Conservation (phyloP, 2,113 vertebrate genomes). For the Himantopus leucocephalus region DNA sequence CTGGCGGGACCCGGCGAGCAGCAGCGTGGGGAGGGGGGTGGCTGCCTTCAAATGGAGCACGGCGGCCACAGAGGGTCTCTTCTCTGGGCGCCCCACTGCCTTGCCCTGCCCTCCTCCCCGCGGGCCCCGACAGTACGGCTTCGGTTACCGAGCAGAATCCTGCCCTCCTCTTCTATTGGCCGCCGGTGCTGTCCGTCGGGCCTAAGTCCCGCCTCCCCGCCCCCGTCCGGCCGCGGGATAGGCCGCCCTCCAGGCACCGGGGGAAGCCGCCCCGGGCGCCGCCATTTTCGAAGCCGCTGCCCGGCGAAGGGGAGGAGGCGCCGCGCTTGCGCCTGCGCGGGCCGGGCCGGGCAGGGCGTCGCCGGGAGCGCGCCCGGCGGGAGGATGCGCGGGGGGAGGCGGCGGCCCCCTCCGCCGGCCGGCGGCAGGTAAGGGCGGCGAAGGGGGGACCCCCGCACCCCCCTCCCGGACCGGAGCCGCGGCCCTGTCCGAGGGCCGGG, state of each 20-base stretch:
- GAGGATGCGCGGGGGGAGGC: not conserved
- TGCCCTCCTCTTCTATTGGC: not conserved
- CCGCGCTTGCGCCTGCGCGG: not conserved
- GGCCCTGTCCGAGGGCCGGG: not conserved
- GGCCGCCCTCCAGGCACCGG: rapidly evolving
- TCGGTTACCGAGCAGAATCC: not conserved
- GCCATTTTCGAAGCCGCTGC: not conserved
- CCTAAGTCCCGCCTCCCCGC: rapidly evolving
- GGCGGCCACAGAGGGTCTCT: not conserved
- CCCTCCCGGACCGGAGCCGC: too few relatives aligned
- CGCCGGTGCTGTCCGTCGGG: not conserved
- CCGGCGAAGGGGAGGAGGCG: not conserved
- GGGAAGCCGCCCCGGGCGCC: rapidly evolving
- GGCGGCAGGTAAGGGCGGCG: not conserved
- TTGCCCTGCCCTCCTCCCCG: not conserved
- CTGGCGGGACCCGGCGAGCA: not conserved
- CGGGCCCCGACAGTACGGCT: not conserved
- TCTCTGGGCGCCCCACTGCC: rapidly evolving
- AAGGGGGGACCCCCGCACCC: too few relatives aligned
- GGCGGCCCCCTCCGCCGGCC: not conserved
- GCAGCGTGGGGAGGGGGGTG: not conserved
- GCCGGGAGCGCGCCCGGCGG: not conserved
- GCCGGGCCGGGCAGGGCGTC: not conserved
- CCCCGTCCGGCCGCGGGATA: rapidly evolving
- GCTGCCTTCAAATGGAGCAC: rapidly evolving